Evolutionary conservation across 2,888 invertebrate genomes (phyloP), one percentile per base, ranked within the genome.

Genomic region (Ectemnius lituratus): DNA sequence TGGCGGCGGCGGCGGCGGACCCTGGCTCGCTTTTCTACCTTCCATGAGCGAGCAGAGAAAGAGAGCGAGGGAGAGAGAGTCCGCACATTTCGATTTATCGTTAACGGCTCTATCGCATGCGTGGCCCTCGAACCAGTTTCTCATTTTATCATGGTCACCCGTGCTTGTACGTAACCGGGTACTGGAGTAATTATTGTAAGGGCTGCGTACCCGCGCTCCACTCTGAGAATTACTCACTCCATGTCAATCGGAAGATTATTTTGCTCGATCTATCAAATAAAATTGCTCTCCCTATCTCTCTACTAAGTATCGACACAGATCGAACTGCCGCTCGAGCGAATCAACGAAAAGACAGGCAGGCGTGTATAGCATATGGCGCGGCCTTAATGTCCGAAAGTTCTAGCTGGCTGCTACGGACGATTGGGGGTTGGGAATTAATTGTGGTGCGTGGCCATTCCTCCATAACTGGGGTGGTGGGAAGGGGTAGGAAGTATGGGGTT

Each of bases 1-100:
- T 47, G 47, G n/a, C 16, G n/a, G 52, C 6, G n/a, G 47, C 11
- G 13, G 47, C 47, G n/a, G 14, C 66, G 69, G 70, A 72, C 67
- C 5, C 60, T 37, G 63, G 58, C 62, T 69, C 68, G 62, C 70
- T 73, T 71, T 62, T 71, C 73, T 70, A 67, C 81, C 73, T 73
- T 64, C 71, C 83, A 82, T 8, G 8, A 37, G 37, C 11, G 37
- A 11, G 8, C 8, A 6, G 37, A 37, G 37, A 37, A 11, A 37
- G 37, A 37, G 37, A 37, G 37, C 5, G 37, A 37, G 37, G 5
- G 37, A 37, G 37, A 37, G 37, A 37, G 37, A 37, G 74, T 75
- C 85, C 85, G 81, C 85, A 85, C 88, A 88, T 89, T 89, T 87
- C 88, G 86, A 89, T 88, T 89, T 90, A 90, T 90, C 89, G 88